Evolutionary conservation across 2,888 invertebrate genomes (phyloP), one percentile per base, ranked within the genome.

Genomic region (Nephrotoma flavescens): DNA sequence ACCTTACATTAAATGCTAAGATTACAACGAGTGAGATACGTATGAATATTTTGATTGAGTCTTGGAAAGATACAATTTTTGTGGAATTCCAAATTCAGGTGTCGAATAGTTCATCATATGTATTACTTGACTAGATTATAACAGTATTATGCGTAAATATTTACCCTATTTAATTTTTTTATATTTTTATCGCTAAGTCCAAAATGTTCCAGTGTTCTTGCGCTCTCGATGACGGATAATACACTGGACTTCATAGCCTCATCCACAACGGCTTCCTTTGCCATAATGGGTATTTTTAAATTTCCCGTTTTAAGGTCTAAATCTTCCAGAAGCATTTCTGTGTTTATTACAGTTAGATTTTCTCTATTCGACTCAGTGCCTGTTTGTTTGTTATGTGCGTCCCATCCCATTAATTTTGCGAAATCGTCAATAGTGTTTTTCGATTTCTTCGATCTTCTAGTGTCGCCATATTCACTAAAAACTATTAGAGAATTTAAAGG

Each of bases 191-290:
- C 71, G 31, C 71, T 71, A 19, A 71, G 4, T 9, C 71, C 71
- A 88, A 86, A 88, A 88, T 9, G 88, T 89, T 4, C 89, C 89
- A 0, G 89, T 89, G 1, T 86, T 31, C 9, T 88, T 87, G 90
- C 88, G 2, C 94, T 93, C 89, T 96, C 96, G 89, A 95, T 93
- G 0, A 94, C 95, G 86, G 93, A 93, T 87, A 96, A 90, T 1
- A 93, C 92, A 83, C 95, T 94, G 88, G 94, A 95, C 88, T 94
- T 91, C 91, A 96, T 87, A 87, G 89, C 89, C 12, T 89, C 87
- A 4, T 87, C 87, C 0, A 90, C 87, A 87, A 90, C 89, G 9
- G 89, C 6, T 41, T n/a, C 88, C 6, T 71, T 71, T 86, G 88
- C 86, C 0, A 87, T 47, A 0, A 88, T 83, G 4, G 87, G 86